Base-by-base conservation (phyloP, 2,113 vertebrate species). In the Coptodon rendalli region DNA sequence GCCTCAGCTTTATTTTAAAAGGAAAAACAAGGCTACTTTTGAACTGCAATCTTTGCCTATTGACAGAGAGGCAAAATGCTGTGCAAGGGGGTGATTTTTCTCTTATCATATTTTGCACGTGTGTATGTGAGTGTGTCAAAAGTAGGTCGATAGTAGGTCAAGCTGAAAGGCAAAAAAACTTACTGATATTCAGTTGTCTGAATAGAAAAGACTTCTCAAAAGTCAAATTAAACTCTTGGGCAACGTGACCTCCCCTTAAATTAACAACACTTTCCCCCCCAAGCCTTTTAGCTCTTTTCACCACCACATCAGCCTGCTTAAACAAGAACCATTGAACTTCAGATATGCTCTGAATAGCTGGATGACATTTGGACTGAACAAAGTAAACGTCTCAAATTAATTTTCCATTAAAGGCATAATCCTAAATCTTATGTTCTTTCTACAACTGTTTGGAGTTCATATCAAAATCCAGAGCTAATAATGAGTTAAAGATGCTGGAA, bases 131-230 rank as follows among this genome's bases (percentile, higher is more conserved):
- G 24, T 76, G 43, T 91, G 84, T 88, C 38, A 85, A 73, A 95
- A 95, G 84, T 95, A 93, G 93, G 94, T 91, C 43, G 48, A 68
- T 94, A 95, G 86, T 95, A 93, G 92, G 94, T 93, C 61, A 56
- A 68, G 86, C 90, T 89, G 76, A 91, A 86, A 93, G 93, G 88
- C 89, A 92, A 87, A 48, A 92, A 92, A 13, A 83, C 76, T 68
- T 81, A 78, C 48, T 88, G 85, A 91, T 87, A 84, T 80, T 84
- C 29, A 56, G 12, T 80, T 91, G 27, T 85, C 27, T 61, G 66
- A 82, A 83, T 84, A 89, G 50, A 82, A 94, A 87, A 89, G 19
- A 92, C 54, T 89, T 83, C 84, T 3, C 22, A 80, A 76, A 94
- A 95, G 87, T 92, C 89, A 86, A 86, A 63, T 84, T 87, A 38